These are phyloP conservation scores for Argopecten irradians DNA, from an alignment of 1,140 invertebrate genomes.

Conservation along the genomic window DNA sequence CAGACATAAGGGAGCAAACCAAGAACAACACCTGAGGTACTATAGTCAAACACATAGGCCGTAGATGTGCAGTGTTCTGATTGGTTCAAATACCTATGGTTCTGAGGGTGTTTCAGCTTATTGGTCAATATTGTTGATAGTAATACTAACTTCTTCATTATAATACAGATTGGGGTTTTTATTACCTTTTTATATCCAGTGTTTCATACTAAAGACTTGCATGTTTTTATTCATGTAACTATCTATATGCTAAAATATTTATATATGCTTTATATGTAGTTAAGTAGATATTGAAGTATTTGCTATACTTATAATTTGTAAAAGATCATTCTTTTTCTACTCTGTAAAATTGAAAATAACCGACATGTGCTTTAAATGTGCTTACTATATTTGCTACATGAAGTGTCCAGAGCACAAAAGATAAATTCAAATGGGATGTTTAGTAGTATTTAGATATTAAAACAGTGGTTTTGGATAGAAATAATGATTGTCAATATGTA, in stretches of 20 bases:
- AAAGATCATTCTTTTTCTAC: too few species aligned
- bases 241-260: neutral
- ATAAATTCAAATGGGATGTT: too few species aligned
- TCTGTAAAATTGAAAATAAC: too few species aligned
- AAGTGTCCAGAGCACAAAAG: too few species aligned
- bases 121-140: neutral
- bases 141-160: neutral
- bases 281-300: too few species aligned
- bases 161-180: neutral
- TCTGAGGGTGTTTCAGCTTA: neutral
- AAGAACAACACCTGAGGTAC: neutral
- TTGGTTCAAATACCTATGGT: neutral
- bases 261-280: neutral
- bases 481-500: too few species aligned
- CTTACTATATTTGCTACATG: too few species aligned
- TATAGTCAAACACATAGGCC: neutral
- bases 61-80: conserved; percentile 7
- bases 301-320: too few species aligned
- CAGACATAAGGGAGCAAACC: neutral
- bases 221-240: neutral
- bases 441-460: too few species aligned
- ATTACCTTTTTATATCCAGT: neutral
- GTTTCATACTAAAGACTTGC: neutral
- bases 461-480: too few species aligned
- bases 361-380: too few species aligned